phyloP scores from a whole-genome alignment of 2,113 vertebrate species.

The Felis catus region DNA sequence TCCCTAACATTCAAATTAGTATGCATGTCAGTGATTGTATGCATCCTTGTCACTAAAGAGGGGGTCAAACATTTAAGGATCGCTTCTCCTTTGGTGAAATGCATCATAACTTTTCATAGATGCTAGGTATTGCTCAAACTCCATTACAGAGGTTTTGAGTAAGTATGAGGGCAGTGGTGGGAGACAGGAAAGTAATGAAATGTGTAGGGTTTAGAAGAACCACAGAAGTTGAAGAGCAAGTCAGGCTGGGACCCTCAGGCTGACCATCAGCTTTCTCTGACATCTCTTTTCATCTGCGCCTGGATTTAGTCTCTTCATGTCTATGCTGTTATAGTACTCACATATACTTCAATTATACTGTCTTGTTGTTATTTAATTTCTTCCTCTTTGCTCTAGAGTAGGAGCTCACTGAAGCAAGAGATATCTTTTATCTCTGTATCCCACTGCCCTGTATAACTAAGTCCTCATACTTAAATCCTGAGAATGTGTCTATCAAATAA shows the following conservation, averaged over 20 bases:
- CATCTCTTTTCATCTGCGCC: neutral
- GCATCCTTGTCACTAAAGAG: neutral
- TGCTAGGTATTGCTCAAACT: neutral
- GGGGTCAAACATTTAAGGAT: neutral
- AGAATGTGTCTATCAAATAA: neutral
- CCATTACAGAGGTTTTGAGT: neutral
- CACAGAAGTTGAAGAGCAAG: neutral
- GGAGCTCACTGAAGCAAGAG: neutral
- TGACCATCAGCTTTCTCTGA: neutral
- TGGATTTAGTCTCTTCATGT: neutral
- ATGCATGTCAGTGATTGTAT: neutral
- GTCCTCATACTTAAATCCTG: neutral
- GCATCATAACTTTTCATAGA: neutral
- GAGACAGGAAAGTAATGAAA: neutral
- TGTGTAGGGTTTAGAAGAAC: neutral
- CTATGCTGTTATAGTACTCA: neutral
- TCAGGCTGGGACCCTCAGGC: neutral
- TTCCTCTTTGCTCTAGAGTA: neutral
- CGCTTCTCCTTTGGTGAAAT: neutral
- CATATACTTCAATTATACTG: fast-evolving
- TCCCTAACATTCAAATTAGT: neutral
- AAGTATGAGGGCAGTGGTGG: neutral
- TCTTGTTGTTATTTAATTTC: neutral
- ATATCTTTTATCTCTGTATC: neutral
- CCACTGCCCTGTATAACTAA: neutral